Evolutionary conservation across 1,140 invertebrate species (phyloP), one percentile per base, ranked within the genome.

Genomic region (Drosophila ironensis): DNA sequence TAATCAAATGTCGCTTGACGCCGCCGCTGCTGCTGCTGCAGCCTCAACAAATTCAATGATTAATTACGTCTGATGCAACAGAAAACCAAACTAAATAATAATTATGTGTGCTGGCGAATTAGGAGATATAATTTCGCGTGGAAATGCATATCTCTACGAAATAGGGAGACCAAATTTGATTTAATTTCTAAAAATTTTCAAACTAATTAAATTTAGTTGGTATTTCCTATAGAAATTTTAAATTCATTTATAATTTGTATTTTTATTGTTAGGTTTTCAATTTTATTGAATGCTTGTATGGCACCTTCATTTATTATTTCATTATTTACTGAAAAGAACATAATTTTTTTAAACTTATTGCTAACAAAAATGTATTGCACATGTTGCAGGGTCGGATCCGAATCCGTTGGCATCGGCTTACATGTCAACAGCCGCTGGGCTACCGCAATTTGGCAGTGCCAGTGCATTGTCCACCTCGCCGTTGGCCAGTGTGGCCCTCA

Each of bases 401-500:
- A 89, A 89, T 80, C 71, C 86, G 46, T 75, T 90, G 66, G 78
- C 89, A 59, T 89, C 89, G 51, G 88, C 89, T 20, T 89, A 89
- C 68, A 88, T 90, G 87, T 88, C 89, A 74, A 71, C 88, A 72
- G 78, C 86, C 66, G 69, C 86, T 56, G 77, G 86, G 46, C 67
- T 90, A 74, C 89, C 88, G 72, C 88, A 89, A 81, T 90, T 90
- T 72, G 76, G 87, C 20, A 89, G 57, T 42, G 66, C 75, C 47
- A 57, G 78, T 47, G 70, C 87, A 40, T 70, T 90, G 51, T 81
- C 89, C 56, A 68, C 89, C 44, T 89, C 89, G 22, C 89, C 89
- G 35, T 47, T 94, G 60, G 92, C 93, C 54, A 93, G 92, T 45
- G 93, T 91, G 17, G 90, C 93, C 41, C 90, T 93, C 30, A 93